Percentiles rank a stretch among this genome's conserved stretches.
Evolutionary conservation across 2,113 vertebrate genomes (phyloP).

Genomic region (Periophthalmodon schlosseri): DNA sequence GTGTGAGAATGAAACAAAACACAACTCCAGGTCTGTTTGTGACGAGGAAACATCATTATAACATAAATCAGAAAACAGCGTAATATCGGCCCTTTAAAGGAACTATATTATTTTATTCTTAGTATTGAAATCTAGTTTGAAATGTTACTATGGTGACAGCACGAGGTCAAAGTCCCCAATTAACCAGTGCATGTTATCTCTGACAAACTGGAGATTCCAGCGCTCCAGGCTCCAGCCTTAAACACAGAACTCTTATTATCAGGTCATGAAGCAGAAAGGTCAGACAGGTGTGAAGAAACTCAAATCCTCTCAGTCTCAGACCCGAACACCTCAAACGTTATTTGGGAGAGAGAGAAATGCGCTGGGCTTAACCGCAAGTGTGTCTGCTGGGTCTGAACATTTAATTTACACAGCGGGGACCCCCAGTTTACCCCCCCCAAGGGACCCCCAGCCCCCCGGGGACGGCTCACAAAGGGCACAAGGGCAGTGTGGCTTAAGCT

Average conservation of each 20-base stretch:
- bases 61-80: too few species aligned
- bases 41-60: too few species aligned
- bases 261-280: constrained; percentile 19
- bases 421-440: not conserved
- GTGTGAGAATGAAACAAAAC: too few species aligned
- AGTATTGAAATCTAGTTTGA: not conserved
- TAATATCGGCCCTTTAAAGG: too few species aligned
- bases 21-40: too few species aligned
- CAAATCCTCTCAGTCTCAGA: constrained; percentile 6
- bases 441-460: not conserved
- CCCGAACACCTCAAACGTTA: constrained; percentile 11
- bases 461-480: constrained; percentile 5
- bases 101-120: not conserved
- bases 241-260: constrained; percentile 20
- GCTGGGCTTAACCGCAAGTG: not conserved
- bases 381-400: constrained; percentile 11
- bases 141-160: not conserved
- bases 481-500: constrained; percentile 15
- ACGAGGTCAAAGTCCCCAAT: not conserved
- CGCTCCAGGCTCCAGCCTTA: not conserved
- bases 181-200: not conserved
- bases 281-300: not conserved
- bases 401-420: constrained; percentile 19
- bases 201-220: not conserved
- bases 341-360: constrained; percentile 13